Percentiles rank a stretch among this genome's conserved stretches.
These are phyloP conservation scores for Zaprionus gabonicus DNA, from an alignment of 1,140 invertebrate species.

Conservation along the genomic window DNA sequence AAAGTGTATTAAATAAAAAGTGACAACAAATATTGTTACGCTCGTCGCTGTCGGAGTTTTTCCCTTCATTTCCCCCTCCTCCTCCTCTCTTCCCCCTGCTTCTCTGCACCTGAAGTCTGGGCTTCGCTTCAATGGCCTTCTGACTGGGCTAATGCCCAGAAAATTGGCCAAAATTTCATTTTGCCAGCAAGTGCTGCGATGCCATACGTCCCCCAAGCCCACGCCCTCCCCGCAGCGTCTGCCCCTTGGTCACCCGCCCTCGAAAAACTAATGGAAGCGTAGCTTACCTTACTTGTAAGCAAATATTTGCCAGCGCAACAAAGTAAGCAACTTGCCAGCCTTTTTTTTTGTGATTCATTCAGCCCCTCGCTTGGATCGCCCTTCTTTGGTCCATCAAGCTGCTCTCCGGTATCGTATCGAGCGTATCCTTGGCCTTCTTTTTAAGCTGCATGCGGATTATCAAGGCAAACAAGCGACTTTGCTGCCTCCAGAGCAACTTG, in stretches of 20 bases:
- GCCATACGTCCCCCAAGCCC: neutral
- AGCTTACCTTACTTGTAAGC: conserved; percentile 80
- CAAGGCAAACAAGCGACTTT: conserved; percentile 72
- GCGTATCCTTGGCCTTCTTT: conserved; percentile 30
- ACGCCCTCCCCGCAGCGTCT: neutral
- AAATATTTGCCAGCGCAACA: conserved; percentile 79
- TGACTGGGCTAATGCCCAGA: conserved; percentile 69
- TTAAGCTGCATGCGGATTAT: conserved; percentile 80
- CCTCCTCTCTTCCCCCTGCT: neutral
- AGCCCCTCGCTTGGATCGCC: neutral
- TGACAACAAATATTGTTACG: conserved; percentile 79
- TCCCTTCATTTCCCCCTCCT: neutral
- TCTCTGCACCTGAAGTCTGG: neutral
- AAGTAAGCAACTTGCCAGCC: conserved; percentile 57
- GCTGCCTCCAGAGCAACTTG: neutral
- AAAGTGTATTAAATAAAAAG: conserved; percentile 77
- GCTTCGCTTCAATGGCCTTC: conserved; percentile 1
- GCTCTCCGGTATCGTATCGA: neutral
- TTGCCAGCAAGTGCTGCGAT: conserved; percentile 42
- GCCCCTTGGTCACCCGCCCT: neutral
- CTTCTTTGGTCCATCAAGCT: neutral
- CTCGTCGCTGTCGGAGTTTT: conserved; percentile 26
- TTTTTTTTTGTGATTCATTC: conserved; percentile 17
- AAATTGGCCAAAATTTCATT: conserved; percentile 81
- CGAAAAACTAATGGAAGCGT: conserved; percentile 74